phyloP scores from a whole-genome alignment of 2,797 vertebrate species.

The Micrastur ruficollis region DNA sequence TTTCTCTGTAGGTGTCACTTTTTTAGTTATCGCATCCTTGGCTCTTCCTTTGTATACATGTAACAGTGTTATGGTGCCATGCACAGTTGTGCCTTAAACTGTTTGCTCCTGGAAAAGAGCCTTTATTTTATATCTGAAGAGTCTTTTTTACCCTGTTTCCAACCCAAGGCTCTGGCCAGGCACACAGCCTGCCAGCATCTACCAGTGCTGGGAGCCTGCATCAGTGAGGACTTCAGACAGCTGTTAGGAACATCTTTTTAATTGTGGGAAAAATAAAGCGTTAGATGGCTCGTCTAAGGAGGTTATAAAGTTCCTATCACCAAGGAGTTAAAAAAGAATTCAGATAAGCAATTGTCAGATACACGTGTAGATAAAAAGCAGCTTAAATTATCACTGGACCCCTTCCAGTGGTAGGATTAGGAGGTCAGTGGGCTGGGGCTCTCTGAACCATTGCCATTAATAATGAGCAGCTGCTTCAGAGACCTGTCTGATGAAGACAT shows the following conservation, averaged over 20 bases:
- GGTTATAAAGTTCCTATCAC: not conserved
- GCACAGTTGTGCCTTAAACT: not conserved
- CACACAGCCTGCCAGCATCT: not conserved
- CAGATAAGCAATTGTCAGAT: not conserved
- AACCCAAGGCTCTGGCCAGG: not conserved
- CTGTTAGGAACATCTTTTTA: not conserved
- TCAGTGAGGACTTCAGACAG: not conserved
- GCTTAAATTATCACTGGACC: not conserved
- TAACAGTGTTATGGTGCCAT: fast-evolving
- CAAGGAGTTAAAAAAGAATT: not conserved
- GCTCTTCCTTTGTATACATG: not conserved
- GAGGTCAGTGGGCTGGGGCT: not conserved
- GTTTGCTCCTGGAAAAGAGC: not conserved
- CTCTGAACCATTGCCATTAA: not conserved
- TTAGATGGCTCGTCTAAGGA: not conserved
- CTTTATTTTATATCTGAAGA: not conserved
- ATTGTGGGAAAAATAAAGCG: not conserved
- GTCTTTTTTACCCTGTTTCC: not conserved
- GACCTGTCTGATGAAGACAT: not conserved
- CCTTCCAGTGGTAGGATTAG: not conserved
- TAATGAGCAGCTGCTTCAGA: not conserved
- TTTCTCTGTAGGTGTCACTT: not conserved
- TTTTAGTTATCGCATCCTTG: not conserved
- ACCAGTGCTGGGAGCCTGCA: not conserved
- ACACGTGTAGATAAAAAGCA: not conserved